phyloP scores from a whole-genome alignment of 2,797 vertebrate species.

The Morus bassanus region DNA sequence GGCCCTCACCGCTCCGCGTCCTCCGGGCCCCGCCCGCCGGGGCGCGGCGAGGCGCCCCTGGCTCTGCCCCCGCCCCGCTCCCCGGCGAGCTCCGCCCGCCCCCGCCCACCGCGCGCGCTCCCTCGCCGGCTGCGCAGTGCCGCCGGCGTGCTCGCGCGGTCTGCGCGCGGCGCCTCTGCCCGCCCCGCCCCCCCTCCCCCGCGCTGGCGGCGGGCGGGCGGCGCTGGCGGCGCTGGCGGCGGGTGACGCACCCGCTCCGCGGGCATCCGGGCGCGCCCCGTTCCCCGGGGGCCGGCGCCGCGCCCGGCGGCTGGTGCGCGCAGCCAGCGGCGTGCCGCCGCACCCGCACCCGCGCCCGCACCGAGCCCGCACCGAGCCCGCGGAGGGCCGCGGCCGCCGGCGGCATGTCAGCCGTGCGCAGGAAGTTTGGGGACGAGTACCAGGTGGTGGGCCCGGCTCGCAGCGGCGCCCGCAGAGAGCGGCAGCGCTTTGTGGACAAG shows the following conservation, averaged over 20 bases:
- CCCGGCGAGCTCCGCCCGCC: too few species aligned
- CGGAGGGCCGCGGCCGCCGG: not conserved
- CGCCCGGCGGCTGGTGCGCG: not conserved
- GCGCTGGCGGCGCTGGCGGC: not conserved
- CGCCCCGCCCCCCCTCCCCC: not conserved
- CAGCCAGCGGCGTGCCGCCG: not conserved
- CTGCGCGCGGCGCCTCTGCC: too few species aligned
- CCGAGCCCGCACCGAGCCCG: not conserved
- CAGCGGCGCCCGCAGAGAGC: slow-evolving; percentile 75
- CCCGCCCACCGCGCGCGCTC: not conserved
- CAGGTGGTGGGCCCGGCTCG: slow-evolving; percentile 81
- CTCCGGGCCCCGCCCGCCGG: too few species aligned
- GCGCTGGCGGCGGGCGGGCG: too few species aligned
- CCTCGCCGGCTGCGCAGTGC: too few species aligned
- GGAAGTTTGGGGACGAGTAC: slow-evolving; percentile 89
- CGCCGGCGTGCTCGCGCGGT: too few species aligned
- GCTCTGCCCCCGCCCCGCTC: not conserved
- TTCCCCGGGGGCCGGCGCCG: not conserved
- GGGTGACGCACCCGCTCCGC: not conserved
- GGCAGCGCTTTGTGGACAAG: slow-evolving; percentile 92
- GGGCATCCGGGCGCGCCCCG: not conserved
- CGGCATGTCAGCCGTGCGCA: slow-evolving; percentile 81
- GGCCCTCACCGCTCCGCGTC: not conserved
- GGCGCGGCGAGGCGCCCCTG: not conserved
- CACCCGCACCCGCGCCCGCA: too few species aligned